Evolutionary conservation across 1,140 invertebrate species (phyloP).

Genomic region (Chrysomallon squamiferum): DNA sequence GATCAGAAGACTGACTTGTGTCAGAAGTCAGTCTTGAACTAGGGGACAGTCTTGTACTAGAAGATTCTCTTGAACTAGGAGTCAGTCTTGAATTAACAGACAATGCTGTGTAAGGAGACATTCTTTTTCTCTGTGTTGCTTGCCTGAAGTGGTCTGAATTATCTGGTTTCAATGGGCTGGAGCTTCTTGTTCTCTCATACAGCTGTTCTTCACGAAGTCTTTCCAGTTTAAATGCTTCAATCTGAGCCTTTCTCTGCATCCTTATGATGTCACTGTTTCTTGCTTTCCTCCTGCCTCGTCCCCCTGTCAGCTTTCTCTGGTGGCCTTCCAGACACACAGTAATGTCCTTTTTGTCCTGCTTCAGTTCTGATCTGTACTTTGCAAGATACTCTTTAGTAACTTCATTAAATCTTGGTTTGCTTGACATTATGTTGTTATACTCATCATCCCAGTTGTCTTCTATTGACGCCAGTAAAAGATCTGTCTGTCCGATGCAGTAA

Average conservation of each 20-base stretch:
- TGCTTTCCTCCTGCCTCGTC: conserved; percentile 30
- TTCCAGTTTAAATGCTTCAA: conserved; percentile 52
- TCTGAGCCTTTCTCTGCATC: conserved; percentile 36
- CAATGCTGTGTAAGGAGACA: too few species aligned
- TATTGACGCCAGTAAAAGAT: conserved; percentile 46
- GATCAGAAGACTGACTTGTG: background rate
- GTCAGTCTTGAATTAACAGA: too few species aligned
- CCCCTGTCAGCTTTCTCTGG: conserved; percentile 24
- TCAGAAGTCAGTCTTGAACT: conserved; percentile 6
- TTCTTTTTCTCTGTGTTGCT: background rate
- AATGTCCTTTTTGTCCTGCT: conserved; percentile 38
- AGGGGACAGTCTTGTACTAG: too few species aligned
- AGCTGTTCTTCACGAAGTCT: conserved; percentile 35
- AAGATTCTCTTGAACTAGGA: background rate
- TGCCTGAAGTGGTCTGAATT: too few species aligned
- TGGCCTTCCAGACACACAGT: conserved; percentile 35
- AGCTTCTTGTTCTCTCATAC: conserved; percentile 19
- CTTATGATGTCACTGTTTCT: conserved; percentile 30
- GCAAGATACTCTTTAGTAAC: conserved; percentile 36
- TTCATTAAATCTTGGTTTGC: conserved; percentile 9
- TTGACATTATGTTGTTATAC: conserved; percentile 11
- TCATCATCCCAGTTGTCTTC: conserved; percentile 45
- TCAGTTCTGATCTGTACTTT: conserved; percentile 36
- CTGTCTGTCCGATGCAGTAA: conserved; percentile 59
- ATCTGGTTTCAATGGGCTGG: conserved; percentile 10